Evolutionary conservation across 1,140 invertebrate species (phyloP).

Genomic region (Amphibalanus amphitrite): DNA sequence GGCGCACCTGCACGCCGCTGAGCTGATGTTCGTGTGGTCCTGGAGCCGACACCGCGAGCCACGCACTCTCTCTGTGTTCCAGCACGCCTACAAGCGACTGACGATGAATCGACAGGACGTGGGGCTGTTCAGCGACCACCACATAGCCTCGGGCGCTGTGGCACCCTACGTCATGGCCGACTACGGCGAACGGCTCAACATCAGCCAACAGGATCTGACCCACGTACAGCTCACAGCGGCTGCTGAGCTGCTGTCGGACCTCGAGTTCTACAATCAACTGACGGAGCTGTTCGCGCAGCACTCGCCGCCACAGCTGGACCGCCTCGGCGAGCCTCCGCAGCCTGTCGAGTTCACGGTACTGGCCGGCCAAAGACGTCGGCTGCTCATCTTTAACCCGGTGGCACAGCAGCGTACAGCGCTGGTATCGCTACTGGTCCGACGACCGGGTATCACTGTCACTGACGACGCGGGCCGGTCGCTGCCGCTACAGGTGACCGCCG

Average conservation of each 20-base stretch:
- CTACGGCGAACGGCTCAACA: too few relatives aligned
- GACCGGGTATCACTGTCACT: slow-evolving; percentile 50
- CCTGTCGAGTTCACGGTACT: slow-evolving; percentile 34
- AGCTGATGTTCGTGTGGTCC: slow-evolving; percentile 74
- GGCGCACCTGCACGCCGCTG: slow-evolving; percentile 59
- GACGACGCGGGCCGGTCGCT: slow-evolving; percentile 38
- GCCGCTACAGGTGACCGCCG: slow-evolving; percentile 57
- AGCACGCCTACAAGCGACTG: slow-evolving; percentile 64
- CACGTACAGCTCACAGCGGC: slow-evolving; percentile 58
- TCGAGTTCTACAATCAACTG: slow-evolving; percentile 37
- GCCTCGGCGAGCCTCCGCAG: slow-evolving; percentile 57
- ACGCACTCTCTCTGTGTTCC: slow-evolving; percentile 32
- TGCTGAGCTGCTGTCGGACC: slow-evolving; percentile 46
- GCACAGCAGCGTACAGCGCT: slow-evolving; percentile 54
- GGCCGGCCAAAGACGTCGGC: slow-evolving; percentile 15
- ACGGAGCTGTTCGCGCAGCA: neutral
- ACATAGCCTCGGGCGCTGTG: slow-evolving; percentile 88
- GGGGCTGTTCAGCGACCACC: slow-evolving; percentile 87
- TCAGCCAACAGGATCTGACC: slow-evolving; percentile 46
- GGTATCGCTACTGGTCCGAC: slow-evolving; percentile 48
- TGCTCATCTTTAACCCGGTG: slow-evolving; percentile 65
- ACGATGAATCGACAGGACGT: slow-evolving; percentile 44
- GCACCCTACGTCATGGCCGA: slow-evolving; percentile 71
- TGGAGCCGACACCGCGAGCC: slow-evolving; percentile 48
- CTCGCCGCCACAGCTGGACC: slow-evolving; percentile 60